These are phyloP conservation scores for Glaucidium brasilianum DNA, from an alignment of 2,113 vertebrate species.

Conservation along the genomic window DNA sequence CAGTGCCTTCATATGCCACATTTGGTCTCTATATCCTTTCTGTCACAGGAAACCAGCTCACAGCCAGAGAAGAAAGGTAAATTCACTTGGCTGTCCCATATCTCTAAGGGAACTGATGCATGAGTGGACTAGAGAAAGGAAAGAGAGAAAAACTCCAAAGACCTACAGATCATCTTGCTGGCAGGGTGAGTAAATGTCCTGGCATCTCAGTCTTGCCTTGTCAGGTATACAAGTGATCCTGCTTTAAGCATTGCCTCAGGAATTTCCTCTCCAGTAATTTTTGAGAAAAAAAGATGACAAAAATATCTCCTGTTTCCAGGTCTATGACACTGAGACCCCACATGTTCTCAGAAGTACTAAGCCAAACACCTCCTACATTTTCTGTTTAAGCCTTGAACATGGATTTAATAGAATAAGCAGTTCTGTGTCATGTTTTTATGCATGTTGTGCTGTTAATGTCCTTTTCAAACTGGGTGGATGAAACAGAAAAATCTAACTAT, in stretches of 20 bases:
- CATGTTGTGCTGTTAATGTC: background rate
- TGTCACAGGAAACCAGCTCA: slow-evolving; percentile 15
- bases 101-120: slow-evolving; percentile 27
- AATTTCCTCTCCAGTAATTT: background rate
- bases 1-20: background rate
- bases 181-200: slow-evolving; percentile 23
- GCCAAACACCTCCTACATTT: background rate
- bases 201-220: background rate
- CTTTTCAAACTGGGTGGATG: background rate
- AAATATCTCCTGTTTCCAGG: background rate
- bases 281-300: background rate
- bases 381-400: background rate
- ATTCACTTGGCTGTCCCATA: background rate
- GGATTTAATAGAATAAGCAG: background rate
- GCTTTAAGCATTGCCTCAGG: background rate
- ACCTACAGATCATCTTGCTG: background rate
- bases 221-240: background rate
- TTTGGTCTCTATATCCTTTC: background rate
- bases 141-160: background rate
- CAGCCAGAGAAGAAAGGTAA: background rate
- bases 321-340: background rate
- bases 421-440: background rate
- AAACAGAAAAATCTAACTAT: background rate
- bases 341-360: background rate
- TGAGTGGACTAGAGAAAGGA: slow-evolving; percentile 28